Percentiles rank a stretch among this genome's conserved stretches.
Conservation (phyloP, 2,888 invertebrate species). For the Parasteatoda lunata region DNA sequence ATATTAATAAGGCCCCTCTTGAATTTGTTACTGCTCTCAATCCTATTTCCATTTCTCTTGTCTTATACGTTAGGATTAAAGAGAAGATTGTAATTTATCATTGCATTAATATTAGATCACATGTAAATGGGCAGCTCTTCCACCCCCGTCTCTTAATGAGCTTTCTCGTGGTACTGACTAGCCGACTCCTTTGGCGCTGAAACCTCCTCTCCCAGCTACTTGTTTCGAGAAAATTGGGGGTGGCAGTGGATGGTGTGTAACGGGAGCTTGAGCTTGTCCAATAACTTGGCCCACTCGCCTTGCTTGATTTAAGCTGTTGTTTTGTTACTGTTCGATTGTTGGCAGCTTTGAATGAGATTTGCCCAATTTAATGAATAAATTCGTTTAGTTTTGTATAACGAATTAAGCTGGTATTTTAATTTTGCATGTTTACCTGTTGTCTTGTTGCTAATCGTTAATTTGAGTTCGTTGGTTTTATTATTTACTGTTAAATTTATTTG, state of each 20-base stretch:
- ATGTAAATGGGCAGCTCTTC: constrained; percentile 62
- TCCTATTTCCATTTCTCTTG: constrained; percentile 64
- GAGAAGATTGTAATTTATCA: constrained; percentile 65
- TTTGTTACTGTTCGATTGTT: not conserved
- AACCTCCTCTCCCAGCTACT: not conserved
- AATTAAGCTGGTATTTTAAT: not conserved
- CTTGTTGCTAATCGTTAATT: no score
- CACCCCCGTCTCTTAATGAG: constrained; percentile 48
- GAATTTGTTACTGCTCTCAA: constrained; percentile 52
- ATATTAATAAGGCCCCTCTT: constrained; percentile 63
- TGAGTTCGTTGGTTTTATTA: no score
- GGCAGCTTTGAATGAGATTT: not conserved
- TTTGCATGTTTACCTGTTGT: not conserved
- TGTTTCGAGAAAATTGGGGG: not conserved
- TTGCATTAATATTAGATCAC: constrained; percentile 68
- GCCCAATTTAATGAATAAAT: not conserved
- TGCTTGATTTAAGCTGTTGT: not conserved
- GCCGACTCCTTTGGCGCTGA: constrained; percentile 23
- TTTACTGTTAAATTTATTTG: no score
- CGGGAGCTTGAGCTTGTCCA: constrained; percentile 1
- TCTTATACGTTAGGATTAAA: constrained; percentile 62
- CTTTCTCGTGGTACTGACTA: constrained; percentile 44
- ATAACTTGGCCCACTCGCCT: not conserved
- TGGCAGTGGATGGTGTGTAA: not conserved
- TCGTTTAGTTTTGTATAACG: not conserved